These are phyloP conservation scores for Caenorhabditis brenneri DNA, from an alignment of 1,140 invertebrate genomes.

Conservation along the genomic window DNA sequence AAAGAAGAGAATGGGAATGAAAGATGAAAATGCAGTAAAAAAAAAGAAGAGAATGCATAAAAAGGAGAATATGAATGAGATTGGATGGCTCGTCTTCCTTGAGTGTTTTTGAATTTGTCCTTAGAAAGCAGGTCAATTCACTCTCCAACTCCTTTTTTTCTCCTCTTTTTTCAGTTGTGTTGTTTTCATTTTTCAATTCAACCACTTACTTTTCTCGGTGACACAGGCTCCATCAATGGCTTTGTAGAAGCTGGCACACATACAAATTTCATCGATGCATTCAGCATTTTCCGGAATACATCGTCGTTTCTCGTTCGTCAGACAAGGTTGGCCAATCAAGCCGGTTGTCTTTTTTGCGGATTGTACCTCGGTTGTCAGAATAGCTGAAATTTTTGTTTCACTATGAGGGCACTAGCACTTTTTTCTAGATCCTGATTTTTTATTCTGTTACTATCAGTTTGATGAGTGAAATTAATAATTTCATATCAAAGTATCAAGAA, in stretches of 20 bases:
- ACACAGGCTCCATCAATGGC: constrained; percentile 47
- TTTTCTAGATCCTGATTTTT: background rate
- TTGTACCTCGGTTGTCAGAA: constrained; percentile 8
- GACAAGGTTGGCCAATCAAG: constrained; percentile 31
- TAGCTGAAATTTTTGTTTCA: background rate
- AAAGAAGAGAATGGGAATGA: background rate
- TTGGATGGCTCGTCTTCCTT: background rate
- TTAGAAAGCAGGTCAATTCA: background rate
- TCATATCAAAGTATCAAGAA: no score
- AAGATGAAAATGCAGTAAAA: background rate
- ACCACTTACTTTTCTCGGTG: constrained; percentile 47
- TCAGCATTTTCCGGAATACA: constrained; percentile 39
- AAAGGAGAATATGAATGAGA: constrained; percentile 16
- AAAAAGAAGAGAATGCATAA: background rate
- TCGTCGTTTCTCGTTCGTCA: constrained; percentile 15
- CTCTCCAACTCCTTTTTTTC: background rate
- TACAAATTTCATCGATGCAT: constrained; percentile 52
- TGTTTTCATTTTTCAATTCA: background rate
- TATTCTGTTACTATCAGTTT: no score
- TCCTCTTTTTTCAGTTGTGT: background rate
- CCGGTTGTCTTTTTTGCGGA: constrained; percentile 11
- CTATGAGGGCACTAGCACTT: background rate
- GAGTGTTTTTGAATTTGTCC: background rate
- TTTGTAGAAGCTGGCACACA: constrained; percentile 51
- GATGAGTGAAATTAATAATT: no score